phyloP scores from a whole-genome alignment of 2,888 invertebrate species.

The Yponomeuta sedellus region DNA sequence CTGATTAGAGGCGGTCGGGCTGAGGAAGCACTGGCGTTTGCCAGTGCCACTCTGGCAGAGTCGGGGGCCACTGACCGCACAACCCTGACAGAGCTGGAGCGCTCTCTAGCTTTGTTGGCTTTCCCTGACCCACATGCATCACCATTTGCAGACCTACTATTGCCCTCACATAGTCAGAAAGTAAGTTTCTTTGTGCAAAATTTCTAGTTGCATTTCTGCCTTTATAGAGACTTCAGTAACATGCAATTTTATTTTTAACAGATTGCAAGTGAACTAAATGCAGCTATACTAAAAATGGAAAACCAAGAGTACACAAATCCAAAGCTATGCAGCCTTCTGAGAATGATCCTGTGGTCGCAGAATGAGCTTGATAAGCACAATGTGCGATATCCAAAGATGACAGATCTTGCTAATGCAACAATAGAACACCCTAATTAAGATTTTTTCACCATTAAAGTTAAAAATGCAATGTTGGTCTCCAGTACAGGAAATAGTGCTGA shows the following conservation, averaged over 20 bases:
- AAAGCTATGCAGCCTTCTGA: slow-evolving; percentile 91
- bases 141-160: slow-evolving; percentile 95
- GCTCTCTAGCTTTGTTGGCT: slow-evolving; percentile 95
- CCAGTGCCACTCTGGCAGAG: slow-evolving; percentile 92
- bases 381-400: slow-evolving; percentile 97
- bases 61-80: slow-evolving; percentile 88
- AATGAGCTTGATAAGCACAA: slow-evolving; percentile 95
- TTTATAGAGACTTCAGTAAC: background rate
- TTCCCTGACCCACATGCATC: slow-evolving; percentile 97
- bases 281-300: slow-evolving; percentile 96
- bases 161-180: slow-evolving; percentile 96
- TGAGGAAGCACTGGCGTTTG: slow-evolving; percentile 92
- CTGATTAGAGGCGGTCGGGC: slow-evolving; percentile 89
- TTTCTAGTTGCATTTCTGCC: background rate
- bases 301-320: slow-evolving; percentile 94
- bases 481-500: background rate
- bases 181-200: slow-evolving; percentile 48
- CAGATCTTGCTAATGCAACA: slow-evolving; percentile 89
- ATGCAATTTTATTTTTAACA: slow-evolving; percentile 35
- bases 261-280: slow-evolving; percentile 98
- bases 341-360: slow-evolving; percentile 97
- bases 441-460: background rate
- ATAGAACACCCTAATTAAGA: slow-evolving; percentile 83
- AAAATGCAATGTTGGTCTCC: background rate
- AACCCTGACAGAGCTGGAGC: slow-evolving; percentile 87